Evolutionary conservation across 2,113 vertebrate species (phyloP).

Genomic region (Protomyctophum bolini): DNA sequence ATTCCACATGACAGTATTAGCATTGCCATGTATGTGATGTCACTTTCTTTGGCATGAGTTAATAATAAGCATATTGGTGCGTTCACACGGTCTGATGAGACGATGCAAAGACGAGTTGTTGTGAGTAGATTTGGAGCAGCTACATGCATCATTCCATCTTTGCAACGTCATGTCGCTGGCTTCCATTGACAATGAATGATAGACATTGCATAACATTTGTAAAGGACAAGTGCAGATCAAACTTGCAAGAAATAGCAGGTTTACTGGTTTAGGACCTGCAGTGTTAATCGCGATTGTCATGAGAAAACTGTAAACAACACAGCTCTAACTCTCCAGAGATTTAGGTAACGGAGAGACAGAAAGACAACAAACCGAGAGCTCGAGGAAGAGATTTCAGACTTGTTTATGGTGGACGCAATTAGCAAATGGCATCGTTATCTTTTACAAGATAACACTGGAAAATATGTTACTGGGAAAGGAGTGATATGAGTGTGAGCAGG

Average conservation of each 20-base stretch:
- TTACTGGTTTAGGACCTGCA: not conserved
- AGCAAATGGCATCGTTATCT: not conserved
- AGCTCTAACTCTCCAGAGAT: not conserved
- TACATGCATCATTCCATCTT: too few species aligned
- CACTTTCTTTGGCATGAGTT: too few species aligned
- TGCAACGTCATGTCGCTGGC: too few species aligned
- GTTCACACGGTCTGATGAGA: too few species aligned
- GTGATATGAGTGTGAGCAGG: too few species aligned
- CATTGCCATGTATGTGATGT: too few species aligned
- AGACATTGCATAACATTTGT: not conserved
- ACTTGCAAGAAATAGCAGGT: constrained; percentile 6
- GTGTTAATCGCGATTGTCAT: constrained; percentile 8
- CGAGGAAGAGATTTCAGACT: not conserved
- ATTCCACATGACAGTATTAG: too few species aligned
- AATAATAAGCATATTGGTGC: too few species aligned
- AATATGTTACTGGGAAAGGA: too few species aligned
- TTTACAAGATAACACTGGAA: not conserved
- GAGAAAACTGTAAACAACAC: constrained; percentile 4
- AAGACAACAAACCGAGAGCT: not conserved
- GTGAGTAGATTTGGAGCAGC: too few species aligned
- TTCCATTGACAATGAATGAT: too few species aligned
- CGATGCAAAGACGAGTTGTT: too few species aligned
- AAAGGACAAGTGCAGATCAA: not conserved
- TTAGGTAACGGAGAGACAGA: not conserved
- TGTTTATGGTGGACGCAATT: constrained; percentile 5